Conservation (phyloP, 1,140 invertebrate genomes). For the Zophobas atratus region DNA sequence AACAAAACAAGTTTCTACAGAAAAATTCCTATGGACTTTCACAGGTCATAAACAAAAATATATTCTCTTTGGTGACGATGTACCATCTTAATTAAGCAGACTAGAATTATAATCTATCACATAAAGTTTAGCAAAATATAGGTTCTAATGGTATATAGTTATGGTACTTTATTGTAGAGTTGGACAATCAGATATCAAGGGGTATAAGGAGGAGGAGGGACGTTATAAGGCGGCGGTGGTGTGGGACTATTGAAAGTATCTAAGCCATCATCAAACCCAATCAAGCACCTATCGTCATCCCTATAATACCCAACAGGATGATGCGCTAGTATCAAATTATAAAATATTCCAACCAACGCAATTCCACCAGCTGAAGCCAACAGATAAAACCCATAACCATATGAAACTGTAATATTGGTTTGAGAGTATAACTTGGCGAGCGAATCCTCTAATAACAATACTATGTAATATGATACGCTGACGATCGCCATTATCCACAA, state of each 20-base stretch:
- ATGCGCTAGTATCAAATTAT: constrained; percentile 66
- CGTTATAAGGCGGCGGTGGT: constrained; percentile 69
- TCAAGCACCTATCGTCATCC: constrained; percentile 61
- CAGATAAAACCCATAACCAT: constrained; percentile 66
- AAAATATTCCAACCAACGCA: constrained; percentile 61
- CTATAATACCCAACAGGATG: constrained; percentile 65
- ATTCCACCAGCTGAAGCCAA: constrained; percentile 62
- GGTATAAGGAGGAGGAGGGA: constrained; percentile 72
- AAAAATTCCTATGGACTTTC: too few relatives aligned
- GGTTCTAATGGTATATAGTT: constrained; percentile 29
- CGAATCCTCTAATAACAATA: constrained; percentile 62
- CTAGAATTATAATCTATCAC: constrained; percentile 32
- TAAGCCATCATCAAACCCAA: constrained; percentile 67
- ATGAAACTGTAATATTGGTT: constrained; percentile 61
- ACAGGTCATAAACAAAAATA: background rate
- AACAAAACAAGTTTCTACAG: too few relatives aligned
- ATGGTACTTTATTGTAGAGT: constrained; percentile 11
- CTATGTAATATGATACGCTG: constrained; percentile 64
- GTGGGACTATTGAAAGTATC: constrained; percentile 69
- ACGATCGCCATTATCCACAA: constrained; percentile 65
- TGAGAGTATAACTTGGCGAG: constrained; percentile 59
- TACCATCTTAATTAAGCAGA: constrained; percentile 27
- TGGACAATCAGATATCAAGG: constrained; percentile 63
- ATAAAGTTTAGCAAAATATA: constrained; percentile 42
- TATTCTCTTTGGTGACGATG: constrained; percentile 23